Evolutionary conservation across 2,797 vertebrate genomes (phyloP), one percentile per base, ranked within the genome.

Genomic region (Enteromius thamalakanensis): DNA sequence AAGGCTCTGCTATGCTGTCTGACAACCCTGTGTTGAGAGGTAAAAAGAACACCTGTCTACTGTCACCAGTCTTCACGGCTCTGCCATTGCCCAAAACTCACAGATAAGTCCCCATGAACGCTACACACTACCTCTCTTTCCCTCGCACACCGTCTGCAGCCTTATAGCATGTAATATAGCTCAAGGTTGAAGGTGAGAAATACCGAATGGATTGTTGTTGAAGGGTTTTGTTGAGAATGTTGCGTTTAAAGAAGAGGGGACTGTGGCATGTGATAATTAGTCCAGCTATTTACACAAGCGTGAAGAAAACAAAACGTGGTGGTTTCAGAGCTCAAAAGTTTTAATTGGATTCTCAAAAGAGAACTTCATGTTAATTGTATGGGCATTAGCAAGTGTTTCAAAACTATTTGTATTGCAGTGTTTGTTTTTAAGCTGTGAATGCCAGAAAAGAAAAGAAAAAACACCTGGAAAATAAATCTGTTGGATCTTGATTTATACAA

Each of bases 31-130:
- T 90, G 90, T 90, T 91, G 90, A 92, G 88, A 91, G 90, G 90
- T 91, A 92, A 91, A 90, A 83, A 87, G 90, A 94, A 93, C 92
- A 93, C 91, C 91, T 93, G 92, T 92, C 90, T 93, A 53, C 91
- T 93, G 91, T 94, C 92, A 92, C 84, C 76, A 88, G 84, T 85
- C 87, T 91, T 92, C 91, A 91, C 87, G 83, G 68, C 87, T 83
- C 85, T 88, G 86, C 87, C 86, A 90, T 89, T 89, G 88, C 84
- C 87, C 87, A 87, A 87, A 87, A 80, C 85, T 84, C 84, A 26
- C 12, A 83, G 53, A 68, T 42, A 65, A 49, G 60, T 82, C 80
- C 60, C 32, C 37, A 55, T 40, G 47, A 74, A 60, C 1, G 1
- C 10, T 68, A 37, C 10, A 40, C 47, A 11, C 51, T 76, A 34